A percentile compares a stretch with the other conserved stretches of the same genome.
Evolutionary conservation across 2,797 vertebrate species (phyloP).

Genomic region (Neosalanx taihuensis): DNA sequence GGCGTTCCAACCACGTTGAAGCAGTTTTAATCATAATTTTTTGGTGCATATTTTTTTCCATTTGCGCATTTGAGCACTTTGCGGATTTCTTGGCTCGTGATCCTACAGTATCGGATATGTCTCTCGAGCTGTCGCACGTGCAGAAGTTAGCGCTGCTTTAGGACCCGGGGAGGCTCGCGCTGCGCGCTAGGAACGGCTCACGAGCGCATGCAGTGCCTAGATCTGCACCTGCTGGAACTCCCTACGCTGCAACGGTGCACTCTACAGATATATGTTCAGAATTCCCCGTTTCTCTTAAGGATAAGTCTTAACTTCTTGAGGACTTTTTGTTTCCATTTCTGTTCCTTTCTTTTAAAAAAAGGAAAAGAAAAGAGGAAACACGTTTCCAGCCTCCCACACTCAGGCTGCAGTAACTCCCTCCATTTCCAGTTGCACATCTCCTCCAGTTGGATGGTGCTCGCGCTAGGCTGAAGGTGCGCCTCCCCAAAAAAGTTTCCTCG

Average conservation of each 20-base stretch:
- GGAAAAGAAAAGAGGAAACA: constrained; percentile 34
- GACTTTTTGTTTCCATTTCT: constrained; percentile 34
- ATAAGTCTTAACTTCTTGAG: constrained; percentile 54
- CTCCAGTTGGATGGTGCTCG: constrained; percentile 20
- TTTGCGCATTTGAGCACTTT: too few species aligned
- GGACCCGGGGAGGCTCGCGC: constrained; percentile 79
- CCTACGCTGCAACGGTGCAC: constrained; percentile 73
- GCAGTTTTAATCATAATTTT: too few species aligned
- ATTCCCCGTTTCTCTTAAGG: constrained; percentile 69
- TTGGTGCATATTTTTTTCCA: too few species aligned
- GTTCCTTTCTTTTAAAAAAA: constrained; percentile 24
- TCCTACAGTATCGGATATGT: too few species aligned
- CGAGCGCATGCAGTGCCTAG: constrained; percentile 55
- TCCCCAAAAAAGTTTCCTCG: constrained; percentile 78
- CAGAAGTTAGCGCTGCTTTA: constrained; percentile 72
- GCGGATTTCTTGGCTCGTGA: too few species aligned
- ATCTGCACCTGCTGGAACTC: constrained; percentile 79
- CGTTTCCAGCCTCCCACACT: background rate
- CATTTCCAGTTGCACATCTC: constrained; percentile 26
- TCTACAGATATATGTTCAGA: constrained; percentile 70
- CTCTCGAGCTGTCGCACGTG: background rate
- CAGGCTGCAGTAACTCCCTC: constrained; percentile 20
- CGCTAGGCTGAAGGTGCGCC: constrained; percentile 29
- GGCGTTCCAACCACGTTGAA: background rate
- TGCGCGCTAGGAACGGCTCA: constrained; percentile 61